Conservation (phyloP, 2,113 vertebrate species). For the Tyrannus savana region DNA sequence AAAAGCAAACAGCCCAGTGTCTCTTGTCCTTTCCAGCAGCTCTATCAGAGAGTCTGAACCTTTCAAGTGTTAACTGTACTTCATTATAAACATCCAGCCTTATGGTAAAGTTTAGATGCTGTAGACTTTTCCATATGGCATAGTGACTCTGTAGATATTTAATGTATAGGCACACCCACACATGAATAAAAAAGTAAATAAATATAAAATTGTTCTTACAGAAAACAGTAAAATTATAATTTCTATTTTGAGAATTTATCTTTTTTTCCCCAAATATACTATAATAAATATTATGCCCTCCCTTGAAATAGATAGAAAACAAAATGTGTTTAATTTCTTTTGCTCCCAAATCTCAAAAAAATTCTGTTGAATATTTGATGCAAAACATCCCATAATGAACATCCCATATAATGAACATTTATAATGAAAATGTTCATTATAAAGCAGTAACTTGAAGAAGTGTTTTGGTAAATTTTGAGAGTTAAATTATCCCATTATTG, state of each 20-base stretch:
- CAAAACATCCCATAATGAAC: not conserved
- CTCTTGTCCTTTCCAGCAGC: not conserved
- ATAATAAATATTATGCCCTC: not conserved
- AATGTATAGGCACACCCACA: not conserved
- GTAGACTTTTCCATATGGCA: not conserved
- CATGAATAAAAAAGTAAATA: conserved; percentile 8
- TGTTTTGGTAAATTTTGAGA: not conserved
- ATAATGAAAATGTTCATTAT: not conserved
- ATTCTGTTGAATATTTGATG: not conserved
- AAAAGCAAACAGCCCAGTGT: not conserved
- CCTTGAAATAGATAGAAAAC: not conserved
- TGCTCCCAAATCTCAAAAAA: not conserved
- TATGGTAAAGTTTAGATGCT: conserved; percentile 3
- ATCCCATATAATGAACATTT: too few relatives aligned
- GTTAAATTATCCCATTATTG: rapidly evolving
- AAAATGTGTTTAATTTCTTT: not conserved
- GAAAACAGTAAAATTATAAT: not conserved
- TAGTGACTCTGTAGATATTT: not conserved
- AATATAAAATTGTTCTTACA: not conserved
- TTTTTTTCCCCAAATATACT: not conserved
- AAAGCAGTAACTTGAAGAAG: not conserved
- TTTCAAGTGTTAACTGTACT: not conserved
- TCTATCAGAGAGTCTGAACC: not conserved
- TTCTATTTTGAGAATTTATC: not conserved
- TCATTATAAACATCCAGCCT: not conserved